Conservation (phyloP, 1,140 invertebrate species). For the Radopholus similis region DNA sequence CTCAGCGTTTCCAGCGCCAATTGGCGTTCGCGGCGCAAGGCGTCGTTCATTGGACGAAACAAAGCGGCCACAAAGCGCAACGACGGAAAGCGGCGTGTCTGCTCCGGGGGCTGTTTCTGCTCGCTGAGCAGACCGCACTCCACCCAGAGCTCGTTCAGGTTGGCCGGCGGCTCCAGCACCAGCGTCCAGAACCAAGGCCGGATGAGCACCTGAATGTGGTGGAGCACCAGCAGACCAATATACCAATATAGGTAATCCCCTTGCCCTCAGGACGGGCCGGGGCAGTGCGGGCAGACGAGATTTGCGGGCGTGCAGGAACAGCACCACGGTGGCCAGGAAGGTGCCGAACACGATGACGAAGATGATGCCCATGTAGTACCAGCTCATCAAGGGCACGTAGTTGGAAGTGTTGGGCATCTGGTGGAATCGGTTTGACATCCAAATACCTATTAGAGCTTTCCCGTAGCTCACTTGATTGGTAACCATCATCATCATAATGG, state of each 20-base stretch:
- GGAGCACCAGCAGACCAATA: slow-evolving; percentile 26
- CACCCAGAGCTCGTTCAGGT: slow-evolving; percentile 52
- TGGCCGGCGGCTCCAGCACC: slow-evolving; percentile 47
- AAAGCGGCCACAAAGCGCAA: neutral
- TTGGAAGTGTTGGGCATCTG: slow-evolving; percentile 58
- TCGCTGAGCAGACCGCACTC: slow-evolving; percentile 53
- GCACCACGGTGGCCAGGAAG: slow-evolving; percentile 47
- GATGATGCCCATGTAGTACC: slow-evolving; percentile 57
- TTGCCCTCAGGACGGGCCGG: slow-evolving; percentile 18
- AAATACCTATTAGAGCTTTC: neutral
- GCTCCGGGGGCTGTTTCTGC: neutral
- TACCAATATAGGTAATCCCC: slow-evolving; percentile 14
- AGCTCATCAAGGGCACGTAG: slow-evolving; percentile 57
- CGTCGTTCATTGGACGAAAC: neutral
- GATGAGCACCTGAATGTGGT: slow-evolving; percentile 26
- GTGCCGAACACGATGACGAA: slow-evolving; percentile 58
- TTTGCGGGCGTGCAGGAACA: slow-evolving; percentile 39
- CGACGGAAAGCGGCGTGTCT: neutral
- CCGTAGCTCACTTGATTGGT: slow-evolving; percentile 1
- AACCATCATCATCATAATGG: slow-evolving; percentile 58
- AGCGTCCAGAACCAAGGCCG: slow-evolving; percentile 36
- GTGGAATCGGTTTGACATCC: slow-evolving; percentile 18
- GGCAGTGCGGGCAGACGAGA: slow-evolving; percentile 7
- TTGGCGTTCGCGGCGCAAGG: slow-evolving; percentile 40
- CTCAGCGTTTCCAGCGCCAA: slow-evolving; percentile 49